These are phyloP conservation scores for Leptura quadrifasciata DNA, from an alignment of 2,888 invertebrate genomes.

Conservation along the genomic window DNA sequence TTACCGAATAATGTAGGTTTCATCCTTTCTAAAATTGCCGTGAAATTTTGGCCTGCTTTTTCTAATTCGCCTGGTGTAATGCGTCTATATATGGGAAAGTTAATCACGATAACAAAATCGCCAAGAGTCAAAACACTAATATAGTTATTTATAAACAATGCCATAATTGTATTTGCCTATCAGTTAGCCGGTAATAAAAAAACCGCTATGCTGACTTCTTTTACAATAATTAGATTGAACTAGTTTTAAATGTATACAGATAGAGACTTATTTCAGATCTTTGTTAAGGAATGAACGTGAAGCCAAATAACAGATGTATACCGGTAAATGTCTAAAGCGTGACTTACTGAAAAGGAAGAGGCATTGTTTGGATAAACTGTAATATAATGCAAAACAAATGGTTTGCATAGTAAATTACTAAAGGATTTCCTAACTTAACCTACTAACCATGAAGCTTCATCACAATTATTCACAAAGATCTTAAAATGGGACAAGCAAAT, in stretches of 20 bases:
- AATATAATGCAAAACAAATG: slow-evolving; percentile 7
- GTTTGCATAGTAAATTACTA: slow-evolving; percentile 7
- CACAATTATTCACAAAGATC: slow-evolving; percentile 3
- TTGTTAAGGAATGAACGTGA: slow-evolving; percentile 2
- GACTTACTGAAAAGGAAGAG: slow-evolving; percentile 7
- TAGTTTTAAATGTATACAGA: neutral
- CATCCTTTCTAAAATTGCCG: too few species aligned
- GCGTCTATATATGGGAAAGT: too few species aligned
- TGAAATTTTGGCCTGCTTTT: too few species aligned
- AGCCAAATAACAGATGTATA: slow-evolving; percentile 7
- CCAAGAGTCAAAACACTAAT: too few species aligned
- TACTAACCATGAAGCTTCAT: slow-evolving; percentile 3
- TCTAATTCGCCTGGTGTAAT: too few species aligned
- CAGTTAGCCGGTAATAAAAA: neutral
- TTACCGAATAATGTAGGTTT: too few species aligned
- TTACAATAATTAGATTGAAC: neutral
- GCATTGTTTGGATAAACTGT: slow-evolving; percentile 7
- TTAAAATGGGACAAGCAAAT: neutral
- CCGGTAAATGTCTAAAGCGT: slow-evolving; percentile 7
- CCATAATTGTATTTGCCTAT: neutral
- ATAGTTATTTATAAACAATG: neutral
- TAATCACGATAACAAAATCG: too few species aligned
- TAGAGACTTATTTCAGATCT: slow-evolving; percentile 2
- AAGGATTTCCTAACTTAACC: slow-evolving; percentile 3
- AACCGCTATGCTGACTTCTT: neutral